Evolutionary conservation across 2,888 invertebrate species (phyloP).

Genomic region (Tetheella fluctuosa): DNA sequence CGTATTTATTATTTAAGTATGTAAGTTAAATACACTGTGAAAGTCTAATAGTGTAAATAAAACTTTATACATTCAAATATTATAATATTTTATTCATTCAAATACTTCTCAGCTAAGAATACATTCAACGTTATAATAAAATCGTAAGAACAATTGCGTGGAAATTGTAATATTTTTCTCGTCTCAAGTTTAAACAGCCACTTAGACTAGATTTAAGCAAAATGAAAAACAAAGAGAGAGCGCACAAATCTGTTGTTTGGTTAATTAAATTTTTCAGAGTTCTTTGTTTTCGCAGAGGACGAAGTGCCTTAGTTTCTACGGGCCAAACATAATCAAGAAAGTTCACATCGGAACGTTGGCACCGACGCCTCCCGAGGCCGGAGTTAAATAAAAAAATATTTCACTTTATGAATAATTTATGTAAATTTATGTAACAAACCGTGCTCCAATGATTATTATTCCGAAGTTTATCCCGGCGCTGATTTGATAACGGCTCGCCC

Average conservation of each 20-base stretch:
- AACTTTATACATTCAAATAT: too few species aligned
- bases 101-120: neutral
- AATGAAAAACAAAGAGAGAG: conserved; percentile 15
- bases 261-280: conserved; percentile 18
- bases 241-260: conserved; percentile 15
- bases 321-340: conserved; percentile 12
- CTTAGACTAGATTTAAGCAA: conserved; percentile 19
- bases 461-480: conserved; percentile 46
- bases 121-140: conserved; percentile 1
- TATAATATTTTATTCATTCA: neutral
- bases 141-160: neutral
- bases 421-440: conserved; percentile 50
- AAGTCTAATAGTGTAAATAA: too few species aligned
- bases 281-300: conserved; percentile 11
- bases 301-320: conserved; percentile 12
- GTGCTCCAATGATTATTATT: conserved; percentile 48
- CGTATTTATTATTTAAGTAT: too few species aligned
- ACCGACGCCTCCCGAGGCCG: conserved; percentile 27
- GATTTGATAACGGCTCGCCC: conserved; percentile 51
- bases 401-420: conserved; percentile 50
- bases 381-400: conserved; percentile 43
- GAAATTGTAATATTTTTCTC: conserved; percentile 7
- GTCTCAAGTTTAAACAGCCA: conserved; percentile 8
- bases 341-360: conserved; percentile 17
- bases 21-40: too few species aligned